Evolutionary conservation across 2,797 vertebrate genomes (phyloP).

Genomic region (Karalla daura): DNA sequence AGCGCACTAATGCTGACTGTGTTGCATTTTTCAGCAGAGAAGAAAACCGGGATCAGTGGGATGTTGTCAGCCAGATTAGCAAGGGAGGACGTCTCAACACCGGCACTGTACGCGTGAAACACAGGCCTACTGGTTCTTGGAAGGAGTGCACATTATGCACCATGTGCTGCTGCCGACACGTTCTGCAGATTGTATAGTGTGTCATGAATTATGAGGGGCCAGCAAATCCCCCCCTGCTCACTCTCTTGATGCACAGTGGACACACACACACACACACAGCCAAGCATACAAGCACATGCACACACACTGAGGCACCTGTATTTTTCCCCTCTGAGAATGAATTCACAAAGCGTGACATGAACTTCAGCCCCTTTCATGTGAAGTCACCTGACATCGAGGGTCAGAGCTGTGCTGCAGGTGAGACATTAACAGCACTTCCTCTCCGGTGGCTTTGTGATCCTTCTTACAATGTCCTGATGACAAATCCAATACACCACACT

Average conservation of each 20-base stretch:
- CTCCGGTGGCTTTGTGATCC: slow-evolving; percentile 1
- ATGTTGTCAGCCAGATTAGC: slow-evolving; percentile 1
- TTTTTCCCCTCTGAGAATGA: slow-evolving; percentile 3
- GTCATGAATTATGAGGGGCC: slow-evolving; percentile 36
- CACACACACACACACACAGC: neutral
- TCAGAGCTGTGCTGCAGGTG: neutral
- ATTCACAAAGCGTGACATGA: slow-evolving; percentile 9
- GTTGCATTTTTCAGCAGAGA: neutral
- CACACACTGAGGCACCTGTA: neutral
- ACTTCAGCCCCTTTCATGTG: neutral
- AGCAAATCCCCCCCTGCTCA: neutral
- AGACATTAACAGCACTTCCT: slow-evolving; percentile 27
- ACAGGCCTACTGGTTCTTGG: slow-evolving; percentile 29
- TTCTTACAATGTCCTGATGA: slow-evolving; percentile 15
- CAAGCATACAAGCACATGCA: neutral
- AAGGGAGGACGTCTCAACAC: slow-evolving; percentile 9
- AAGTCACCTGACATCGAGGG: slow-evolving; percentile 4
- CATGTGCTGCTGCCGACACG: slow-evolving; percentile 45
- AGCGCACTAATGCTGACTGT: neutral
- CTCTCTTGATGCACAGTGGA: neutral
- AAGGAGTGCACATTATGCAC: slow-evolving; percentile 23
- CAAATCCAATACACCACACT: neutral
- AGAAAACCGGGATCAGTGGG: too few species aligned
- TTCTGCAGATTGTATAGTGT: slow-evolving; percentile 43
- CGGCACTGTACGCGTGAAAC: slow-evolving; percentile 20